A percentile compares a stretch with the other conserved stretches of the same genome.
These are phyloP conservation scores for Anastatus disparis DNA, from an alignment of 1,140 invertebrate species.

Conservation along the genomic window DNA sequence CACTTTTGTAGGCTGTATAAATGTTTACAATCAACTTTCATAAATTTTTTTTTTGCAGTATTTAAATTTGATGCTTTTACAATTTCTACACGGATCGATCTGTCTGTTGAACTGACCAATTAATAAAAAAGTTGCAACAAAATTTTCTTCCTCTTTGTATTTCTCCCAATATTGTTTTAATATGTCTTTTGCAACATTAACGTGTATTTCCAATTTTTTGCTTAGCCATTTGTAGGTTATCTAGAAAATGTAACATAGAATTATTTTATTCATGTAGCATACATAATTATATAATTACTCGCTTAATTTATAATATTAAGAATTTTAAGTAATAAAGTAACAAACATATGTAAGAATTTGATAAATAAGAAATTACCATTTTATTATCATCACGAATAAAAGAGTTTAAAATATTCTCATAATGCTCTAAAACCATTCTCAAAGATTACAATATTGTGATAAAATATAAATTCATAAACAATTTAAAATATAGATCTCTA, in stretches of 20 bases:
- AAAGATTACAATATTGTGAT: too few relatives aligned
- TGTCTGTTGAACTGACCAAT: constrained; percentile 57
- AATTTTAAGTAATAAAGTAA: not conserved
- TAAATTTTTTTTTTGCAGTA: constrained; percentile 55
- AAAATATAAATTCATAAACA: too few relatives aligned
- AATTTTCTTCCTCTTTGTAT: constrained; percentile 46
- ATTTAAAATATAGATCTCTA: too few relatives aligned
- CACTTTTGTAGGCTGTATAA: constrained; percentile 64
- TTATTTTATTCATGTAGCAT: constrained; percentile 7
- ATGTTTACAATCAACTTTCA: constrained; percentile 58
- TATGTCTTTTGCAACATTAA: constrained; percentile 61
- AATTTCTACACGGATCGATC: constrained; percentile 58
- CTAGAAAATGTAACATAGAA: constrained; percentile 46
- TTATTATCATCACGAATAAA: constrained; percentile 56
- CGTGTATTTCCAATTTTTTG: constrained; percentile 59
- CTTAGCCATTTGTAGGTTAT: constrained; percentile 66
- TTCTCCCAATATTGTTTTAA: constrained; percentile 56
- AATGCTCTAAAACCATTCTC: constrained; percentile 25
- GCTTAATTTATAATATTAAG: not conserved
- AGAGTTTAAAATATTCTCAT: constrained; percentile 27
- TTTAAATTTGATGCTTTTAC: constrained; percentile 52
- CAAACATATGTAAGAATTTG: not conserved
- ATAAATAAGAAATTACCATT: constrained; percentile 45
- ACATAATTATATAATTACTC: not conserved
- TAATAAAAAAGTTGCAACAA: constrained; percentile 57